Conservation (phyloP, 2,797 vertebrate species). For the Acrossocheilus wenchowensis region DNA sequence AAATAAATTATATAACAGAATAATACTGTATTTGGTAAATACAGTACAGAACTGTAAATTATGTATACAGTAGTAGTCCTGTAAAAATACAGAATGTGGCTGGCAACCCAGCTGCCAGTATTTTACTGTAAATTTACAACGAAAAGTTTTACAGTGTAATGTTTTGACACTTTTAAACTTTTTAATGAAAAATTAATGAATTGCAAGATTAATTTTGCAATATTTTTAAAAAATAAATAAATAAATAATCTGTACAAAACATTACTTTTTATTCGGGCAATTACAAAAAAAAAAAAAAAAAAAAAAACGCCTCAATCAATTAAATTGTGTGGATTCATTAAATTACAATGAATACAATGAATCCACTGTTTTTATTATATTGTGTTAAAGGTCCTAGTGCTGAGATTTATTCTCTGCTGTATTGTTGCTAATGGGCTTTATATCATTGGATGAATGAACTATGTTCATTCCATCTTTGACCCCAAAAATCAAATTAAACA, state of each 20-base stretch:
- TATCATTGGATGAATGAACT: constrained; percentile 28
- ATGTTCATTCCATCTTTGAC: constrained; percentile 28
- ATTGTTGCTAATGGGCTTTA: constrained; percentile 11
- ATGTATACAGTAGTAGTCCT: no score
- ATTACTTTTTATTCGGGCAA: background rate
- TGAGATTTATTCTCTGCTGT: background rate
- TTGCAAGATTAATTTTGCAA: background rate
- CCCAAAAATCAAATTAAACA: background rate
- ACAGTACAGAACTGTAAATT: no score
- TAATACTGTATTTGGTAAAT: no score
- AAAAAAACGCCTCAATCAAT: background rate
- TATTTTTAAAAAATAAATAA: background rate
- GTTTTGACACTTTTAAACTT: background rate
- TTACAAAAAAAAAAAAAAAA: background rate
- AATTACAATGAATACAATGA: background rate
- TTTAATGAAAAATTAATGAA: background rate
- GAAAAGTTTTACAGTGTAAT: no score
- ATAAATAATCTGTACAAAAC: background rate
- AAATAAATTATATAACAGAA: no score
- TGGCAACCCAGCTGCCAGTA: no score
- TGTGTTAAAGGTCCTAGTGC: background rate
- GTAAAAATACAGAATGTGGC: no score
- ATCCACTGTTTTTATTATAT: background rate
- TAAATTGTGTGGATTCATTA: background rate
- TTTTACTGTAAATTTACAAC: no score